Evolutionary conservation across 2,888 invertebrate genomes (phyloP), one percentile per base, ranked within the genome.

Genomic region (Leptopilina myrica): DNA sequence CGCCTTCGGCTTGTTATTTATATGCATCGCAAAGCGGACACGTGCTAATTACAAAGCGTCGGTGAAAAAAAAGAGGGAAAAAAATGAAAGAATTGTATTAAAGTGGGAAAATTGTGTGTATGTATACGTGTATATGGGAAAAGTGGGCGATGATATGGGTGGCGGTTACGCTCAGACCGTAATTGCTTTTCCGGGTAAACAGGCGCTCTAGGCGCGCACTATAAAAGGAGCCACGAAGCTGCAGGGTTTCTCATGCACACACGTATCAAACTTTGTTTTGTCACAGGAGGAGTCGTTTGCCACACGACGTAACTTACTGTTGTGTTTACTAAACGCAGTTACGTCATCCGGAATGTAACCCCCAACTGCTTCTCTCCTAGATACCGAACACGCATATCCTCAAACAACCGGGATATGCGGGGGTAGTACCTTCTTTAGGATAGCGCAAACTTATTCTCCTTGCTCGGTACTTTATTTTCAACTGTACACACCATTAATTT

Each of bases 291-390:
- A 87, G 87, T 89, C 89, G 86, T 90, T 89, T 88, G 88, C 87
- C 87, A 86, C 88, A 78, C 86, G 86, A 86, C 87, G 86, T 89
- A 90, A 90, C 90, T 90, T 90, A 90, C 88, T 85, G 90, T 86
- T 88, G 89, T 90, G 89, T 89, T 91, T 89, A 87, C 90, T 86
- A 88, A 90, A 90, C 86, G 89, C 85, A 87, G 90, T 90, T 90
- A 89, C 88, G 85, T 83, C 78, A n/a, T 79, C 62, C 78, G 33
- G 4, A 33, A 33, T 33, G 33, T 33, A 33, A 33, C 43, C 43
- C 43, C 43, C 43, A 66, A 79, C 76, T 78, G 81, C 79, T 81
- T 79, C 78, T 78, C 78, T 66, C 76, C 78, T 69, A 73, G 76
- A 79, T 75, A 65, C 80, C 49, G 43, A 33, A 49, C 40, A 26